A percentile compares a stretch with the other conserved stretches of the same genome.
These are phyloP conservation scores for Scomber japonicus DNA, from an alignment of 2,113 vertebrate species.

Conservation along the genomic window DNA sequence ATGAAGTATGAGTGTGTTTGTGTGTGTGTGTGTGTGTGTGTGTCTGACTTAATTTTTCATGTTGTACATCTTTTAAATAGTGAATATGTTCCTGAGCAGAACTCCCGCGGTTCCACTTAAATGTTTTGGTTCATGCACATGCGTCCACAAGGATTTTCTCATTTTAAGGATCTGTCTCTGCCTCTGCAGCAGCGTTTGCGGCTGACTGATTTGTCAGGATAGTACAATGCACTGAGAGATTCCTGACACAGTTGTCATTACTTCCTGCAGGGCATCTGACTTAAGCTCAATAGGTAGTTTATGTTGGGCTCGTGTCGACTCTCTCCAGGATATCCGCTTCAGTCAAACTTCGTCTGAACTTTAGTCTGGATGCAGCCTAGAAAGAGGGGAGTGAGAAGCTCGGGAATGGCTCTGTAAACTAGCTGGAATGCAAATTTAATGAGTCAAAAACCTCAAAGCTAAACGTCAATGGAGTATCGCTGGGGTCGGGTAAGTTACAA, in stretches of 20 bases:
- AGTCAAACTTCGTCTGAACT: too few relatives aligned
- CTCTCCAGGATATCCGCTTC: background rate
- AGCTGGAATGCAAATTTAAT: conserved; percentile 18
- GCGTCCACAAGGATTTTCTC: conserved; percentile 1
- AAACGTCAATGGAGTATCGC: background rate
- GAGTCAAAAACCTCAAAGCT: conserved; percentile 6
- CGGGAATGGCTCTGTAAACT: background rate
- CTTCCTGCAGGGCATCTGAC: conserved; percentile 57
- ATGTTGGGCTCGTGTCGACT: conserved; percentile 29
- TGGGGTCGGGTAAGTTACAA: conserved; percentile 47
- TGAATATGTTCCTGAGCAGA: background rate
- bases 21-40: too few relatives aligned
- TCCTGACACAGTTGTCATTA: conserved; percentile 66
- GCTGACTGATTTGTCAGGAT: conserved; percentile 16
- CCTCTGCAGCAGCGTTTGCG: background rate
- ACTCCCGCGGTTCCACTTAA: background rate
- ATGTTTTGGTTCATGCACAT: background rate
- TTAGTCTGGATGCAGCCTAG: background rate
- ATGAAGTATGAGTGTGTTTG: background rate
- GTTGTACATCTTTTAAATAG: background rate
- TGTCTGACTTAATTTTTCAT: background rate
- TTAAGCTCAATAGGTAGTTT: conserved; percentile 36
- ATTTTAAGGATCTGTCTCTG: background rate
- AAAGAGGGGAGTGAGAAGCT: background rate
- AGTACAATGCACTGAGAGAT: conserved; percentile 31